A percentile compares a stretch with the other conserved stretches of the same genome.
These are phyloP conservation scores for Microhierax caerulescens DNA, from an alignment of 2,797 vertebrate genomes.

Conservation along the genomic window DNA sequence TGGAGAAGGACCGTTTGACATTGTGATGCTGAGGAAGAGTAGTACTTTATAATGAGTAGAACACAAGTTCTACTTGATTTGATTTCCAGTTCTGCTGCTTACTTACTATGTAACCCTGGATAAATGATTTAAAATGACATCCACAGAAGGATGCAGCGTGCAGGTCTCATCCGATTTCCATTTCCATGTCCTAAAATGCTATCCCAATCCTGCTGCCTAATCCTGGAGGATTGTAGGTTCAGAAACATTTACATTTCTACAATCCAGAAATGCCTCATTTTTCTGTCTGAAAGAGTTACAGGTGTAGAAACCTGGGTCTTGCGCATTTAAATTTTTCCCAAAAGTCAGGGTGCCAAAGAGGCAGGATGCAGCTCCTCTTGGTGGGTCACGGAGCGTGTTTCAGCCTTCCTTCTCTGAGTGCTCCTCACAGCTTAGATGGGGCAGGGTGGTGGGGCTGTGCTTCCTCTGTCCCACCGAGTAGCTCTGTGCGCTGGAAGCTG, in stretches of 20 bases:
- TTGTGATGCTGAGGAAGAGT: neutral
- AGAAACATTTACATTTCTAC: too few relatives aligned
- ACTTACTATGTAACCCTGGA: neutral
- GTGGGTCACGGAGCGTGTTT: rapidly evolving
- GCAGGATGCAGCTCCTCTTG: neutral
- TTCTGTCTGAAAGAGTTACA: neutral
- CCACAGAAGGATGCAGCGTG: neutral
- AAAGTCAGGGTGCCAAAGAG: neutral
- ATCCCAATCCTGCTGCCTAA: neutral
- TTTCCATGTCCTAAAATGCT: neutral
- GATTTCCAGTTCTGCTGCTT: neutral
- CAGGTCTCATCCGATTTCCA: neutral
- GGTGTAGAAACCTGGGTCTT: neutral
- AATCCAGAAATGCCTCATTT: neutral
- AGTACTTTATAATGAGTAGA: neutral
- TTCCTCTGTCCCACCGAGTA: neutral
- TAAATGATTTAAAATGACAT: neutral
- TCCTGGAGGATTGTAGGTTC: neutral
- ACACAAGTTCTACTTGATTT: neutral
- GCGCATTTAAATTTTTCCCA: neutral
- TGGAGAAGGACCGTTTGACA: neutral
- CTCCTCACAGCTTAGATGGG: rapidly evolving
- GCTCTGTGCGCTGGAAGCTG: rapidly evolving
- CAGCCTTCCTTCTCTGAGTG: neutral
- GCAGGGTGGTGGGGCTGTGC: neutral